Base-by-base conservation (phyloP, 2,113 vertebrate genomes). In the Phaetusa simplex region DNA sequence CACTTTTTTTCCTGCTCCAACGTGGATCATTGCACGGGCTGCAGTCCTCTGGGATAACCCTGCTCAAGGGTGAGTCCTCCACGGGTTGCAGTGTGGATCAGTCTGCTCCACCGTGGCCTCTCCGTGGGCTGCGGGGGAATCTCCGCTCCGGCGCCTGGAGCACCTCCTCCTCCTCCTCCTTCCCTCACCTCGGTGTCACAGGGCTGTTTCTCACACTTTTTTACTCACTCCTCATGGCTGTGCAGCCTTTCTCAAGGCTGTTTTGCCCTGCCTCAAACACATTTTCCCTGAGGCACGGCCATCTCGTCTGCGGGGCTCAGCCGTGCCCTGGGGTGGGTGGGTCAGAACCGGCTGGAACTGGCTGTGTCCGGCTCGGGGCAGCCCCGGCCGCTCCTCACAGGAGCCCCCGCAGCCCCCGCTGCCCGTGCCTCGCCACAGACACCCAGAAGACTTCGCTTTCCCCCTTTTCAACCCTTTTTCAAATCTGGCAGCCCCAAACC, bases 281-380 rank as follows among this genome's bases (percentile, higher is more conserved):
- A 4, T 27, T 16, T 42, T 58, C 53, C 52, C 42, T 5, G n/a
- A 32, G 56, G 11, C 3, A 2, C 24, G 11, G 5, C 26, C 22
- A 38, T 2, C 10, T 0, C 14, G 36, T 23, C 42, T 0, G 4
- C 2, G 5, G 21, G 53, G 42, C n/a, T 40, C 34, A 59, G 65
- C 22, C 3, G 1, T 32, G 64, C 42, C 52, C 53, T 40, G 22
- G 1, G 2, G 6, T 6, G 21, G 66, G 36, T 10, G 1, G 5
- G 49, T 1, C 6, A 9, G 29, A 64, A 6, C 13, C 1, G 7
- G 12, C 42, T 56, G 38, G 30, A 38, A 43, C 30, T 10, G 4
- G 17, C 42, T 18, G 18, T 22, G 17, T 21, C 26, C 16, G 11
- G n/a, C 38, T 10, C 4, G 0, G 36, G 61, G 32, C 38, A 80